Evolutionary conservation across 1,140 invertebrate genomes (phyloP), one percentile per base, ranked within the genome.

Genomic region (Solenopsis fugax): DNA sequence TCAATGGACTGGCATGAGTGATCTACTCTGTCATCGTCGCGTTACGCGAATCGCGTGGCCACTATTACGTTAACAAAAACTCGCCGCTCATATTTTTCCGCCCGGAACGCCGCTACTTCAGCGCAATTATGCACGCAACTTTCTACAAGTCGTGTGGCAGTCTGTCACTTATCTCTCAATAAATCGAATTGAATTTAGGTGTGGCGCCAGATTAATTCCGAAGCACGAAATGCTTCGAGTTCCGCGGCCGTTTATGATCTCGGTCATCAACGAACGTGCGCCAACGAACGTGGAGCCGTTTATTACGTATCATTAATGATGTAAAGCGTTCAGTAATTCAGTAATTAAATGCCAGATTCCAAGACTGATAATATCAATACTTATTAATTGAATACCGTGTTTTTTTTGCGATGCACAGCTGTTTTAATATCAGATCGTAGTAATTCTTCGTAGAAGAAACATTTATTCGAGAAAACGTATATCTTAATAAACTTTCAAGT

Each of bases 1-100:
- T 56, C 64, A 81, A 69, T 81, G 37, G 50, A 81, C 45, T 18
- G 18, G 45, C 18, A 48, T n/a, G 29, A 65, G 12, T 54, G 48
- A 67, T 52, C 41, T 77, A 13, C 9, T 76, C 52, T 76, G 21
- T 60, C 73, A 76, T 60, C 45, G 16, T 45, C 7, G 13, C 18
- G 50, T 73, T 56, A 72, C 16, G 29, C 16, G 16, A 45, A 62
- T 45, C 71, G 71, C 16, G 16, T 18, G 24, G 16, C 29, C 37
- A 64, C 9, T 52, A 29, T 18, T 9, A 72, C 4, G 58, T 12
- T 5, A 9, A 60, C 12, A 52, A 77, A 52, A 76, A 76, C 52
- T 45, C 24, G 9, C 54, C 4, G 10, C 10, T 41, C 9, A 24
- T 58, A 45, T 29, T 45, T 60, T 12, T 60, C 37, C 21, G 13